These are phyloP conservation scores for Tryphoninae sp. DNA, from an alignment of 2,888 invertebrate species.

Conservation along the genomic window DNA sequence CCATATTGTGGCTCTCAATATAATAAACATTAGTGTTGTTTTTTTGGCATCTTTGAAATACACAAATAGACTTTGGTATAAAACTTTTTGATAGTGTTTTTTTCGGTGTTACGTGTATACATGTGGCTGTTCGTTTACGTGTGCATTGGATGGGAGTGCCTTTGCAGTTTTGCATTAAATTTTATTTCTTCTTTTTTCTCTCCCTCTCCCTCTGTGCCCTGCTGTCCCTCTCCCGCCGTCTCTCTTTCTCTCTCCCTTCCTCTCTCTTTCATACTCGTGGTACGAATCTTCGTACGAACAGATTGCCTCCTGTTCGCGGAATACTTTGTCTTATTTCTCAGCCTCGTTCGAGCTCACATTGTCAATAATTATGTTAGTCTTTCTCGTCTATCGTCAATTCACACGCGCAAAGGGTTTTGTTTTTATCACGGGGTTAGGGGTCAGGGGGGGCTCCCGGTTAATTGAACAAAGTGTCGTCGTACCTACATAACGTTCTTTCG, in stretches of 20 bases:
- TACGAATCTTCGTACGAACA: slow-evolving; percentile 21
- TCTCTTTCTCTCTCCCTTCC: neutral
- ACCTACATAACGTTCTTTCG: neutral
- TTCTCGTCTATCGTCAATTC: slow-evolving; percentile 28
- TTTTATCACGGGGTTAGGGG: slow-evolving; percentile 30
- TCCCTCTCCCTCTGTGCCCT: slow-evolving; percentile 11
- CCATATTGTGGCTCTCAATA: slow-evolving; percentile 71
- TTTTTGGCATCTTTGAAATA: slow-evolving; percentile 86
- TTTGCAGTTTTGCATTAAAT: slow-evolving; percentile 56
- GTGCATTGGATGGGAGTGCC: slow-evolving; percentile 73
- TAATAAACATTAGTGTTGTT: slow-evolving; percentile 77
- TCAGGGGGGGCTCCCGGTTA: slow-evolving; percentile 13
- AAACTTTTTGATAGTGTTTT: slow-evolving; percentile 83
- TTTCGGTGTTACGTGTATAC: slow-evolving; percentile 75
- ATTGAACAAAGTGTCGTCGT: slow-evolving; percentile 53
- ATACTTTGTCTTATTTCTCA: neutral
- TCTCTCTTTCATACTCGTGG: slow-evolving; percentile 38
- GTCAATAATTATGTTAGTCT: slow-evolving; percentile 3
- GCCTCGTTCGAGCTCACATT: neutral
- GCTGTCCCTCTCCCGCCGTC: neutral
- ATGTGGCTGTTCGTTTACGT: slow-evolving; percentile 58
- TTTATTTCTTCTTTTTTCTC: slow-evolving; percentile 56
- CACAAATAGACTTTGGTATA: slow-evolving; percentile 86
- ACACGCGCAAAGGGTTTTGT: slow-evolving; percentile 35
- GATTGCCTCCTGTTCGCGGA: neutral